A percentile compares a stretch with the other conserved stretches of the same genome.
Conservation (phyloP, 2,888 invertebrate genomes). For the Carabus problematicus region DNA sequence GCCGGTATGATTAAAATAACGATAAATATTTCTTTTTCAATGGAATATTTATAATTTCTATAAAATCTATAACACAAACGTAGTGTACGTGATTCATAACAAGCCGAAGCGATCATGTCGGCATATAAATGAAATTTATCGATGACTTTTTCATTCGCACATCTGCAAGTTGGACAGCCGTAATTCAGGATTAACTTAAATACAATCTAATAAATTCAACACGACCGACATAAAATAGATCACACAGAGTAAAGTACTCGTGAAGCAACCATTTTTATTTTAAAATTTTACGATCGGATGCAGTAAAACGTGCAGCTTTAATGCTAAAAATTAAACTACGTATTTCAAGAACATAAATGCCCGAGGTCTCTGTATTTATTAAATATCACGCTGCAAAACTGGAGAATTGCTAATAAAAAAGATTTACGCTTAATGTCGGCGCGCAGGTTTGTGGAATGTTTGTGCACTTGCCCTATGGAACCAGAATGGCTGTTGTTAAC, state of each 20-base stretch:
- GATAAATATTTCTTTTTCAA: too few relatives aligned
- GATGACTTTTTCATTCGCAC: slow-evolving; percentile 29
- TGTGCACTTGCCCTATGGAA: background rate
- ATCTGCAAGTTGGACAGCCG: slow-evolving; percentile 23
- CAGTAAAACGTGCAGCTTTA: slow-evolving; percentile 11
- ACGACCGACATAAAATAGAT: slow-evolving; percentile 34
- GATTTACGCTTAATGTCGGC: slow-evolving; percentile 27
- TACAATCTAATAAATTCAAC: slow-evolving; percentile 39
- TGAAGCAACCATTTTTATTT: slow-evolving; percentile 22
- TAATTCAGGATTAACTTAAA: slow-evolving; percentile 41
- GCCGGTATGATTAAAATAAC: too few relatives aligned
- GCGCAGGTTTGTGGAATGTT: background rate
- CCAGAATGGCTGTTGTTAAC: too few relatives aligned
- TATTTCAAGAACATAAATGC: slow-evolving; percentile 32
- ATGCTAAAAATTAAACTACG: slow-evolving; percentile 39
- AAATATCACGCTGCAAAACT: slow-evolving; percentile 28
- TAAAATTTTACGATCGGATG: slow-evolving; percentile 29
- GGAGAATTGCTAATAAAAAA: slow-evolving; percentile 38
- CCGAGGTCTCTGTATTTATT: slow-evolving; percentile 35
- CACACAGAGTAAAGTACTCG: slow-evolving; percentile 17
- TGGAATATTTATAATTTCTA: too few relatives aligned
- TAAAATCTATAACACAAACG: slow-evolving; percentile 27
- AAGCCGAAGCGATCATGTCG: slow-evolving; percentile 13
- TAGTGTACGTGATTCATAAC: slow-evolving; percentile 23
- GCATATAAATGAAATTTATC: slow-evolving; percentile 29